Conservation (phyloP, 2,113 vertebrate genomes). For the Hypanus sabinus region DNA sequence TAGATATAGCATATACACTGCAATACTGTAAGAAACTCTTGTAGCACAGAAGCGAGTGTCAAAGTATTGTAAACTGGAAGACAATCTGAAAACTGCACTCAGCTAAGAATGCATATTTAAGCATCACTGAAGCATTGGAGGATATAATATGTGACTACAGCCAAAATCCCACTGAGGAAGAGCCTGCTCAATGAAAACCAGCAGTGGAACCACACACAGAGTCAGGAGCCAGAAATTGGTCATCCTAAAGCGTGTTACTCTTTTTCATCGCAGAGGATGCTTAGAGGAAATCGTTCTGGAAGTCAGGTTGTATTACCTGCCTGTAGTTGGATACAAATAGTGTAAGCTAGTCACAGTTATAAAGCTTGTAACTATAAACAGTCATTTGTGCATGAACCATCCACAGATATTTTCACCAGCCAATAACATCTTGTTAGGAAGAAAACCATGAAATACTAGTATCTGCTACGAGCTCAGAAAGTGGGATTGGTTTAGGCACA, state of each 20-base stretch:
- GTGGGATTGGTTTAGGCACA: not conserved
- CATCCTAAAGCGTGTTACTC: not conserved
- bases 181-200: not conserved
- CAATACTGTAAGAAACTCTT: not conserved
- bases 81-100: not conserved
- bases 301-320: not conserved
- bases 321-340: not conserved
- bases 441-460: not conserved
- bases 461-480: not conserved
- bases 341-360: not conserved
- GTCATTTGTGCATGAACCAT: not conserved
- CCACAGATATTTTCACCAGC: not conserved
- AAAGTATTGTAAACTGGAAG: not conserved
- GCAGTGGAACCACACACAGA: not conserved
- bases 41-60: not conserved
- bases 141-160: not conserved
- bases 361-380: conserved; percentile 2
- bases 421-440: not conserved
- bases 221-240: not conserved
- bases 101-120: not conserved
- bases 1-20: not conserved
- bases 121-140: not conserved
- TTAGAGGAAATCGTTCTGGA: not conserved
- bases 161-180: not conserved
- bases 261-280: too few relatives aligned